Evolutionary conservation across 2,888 invertebrate species (phyloP).

Genomic region (Drosophila rellima): DNA sequence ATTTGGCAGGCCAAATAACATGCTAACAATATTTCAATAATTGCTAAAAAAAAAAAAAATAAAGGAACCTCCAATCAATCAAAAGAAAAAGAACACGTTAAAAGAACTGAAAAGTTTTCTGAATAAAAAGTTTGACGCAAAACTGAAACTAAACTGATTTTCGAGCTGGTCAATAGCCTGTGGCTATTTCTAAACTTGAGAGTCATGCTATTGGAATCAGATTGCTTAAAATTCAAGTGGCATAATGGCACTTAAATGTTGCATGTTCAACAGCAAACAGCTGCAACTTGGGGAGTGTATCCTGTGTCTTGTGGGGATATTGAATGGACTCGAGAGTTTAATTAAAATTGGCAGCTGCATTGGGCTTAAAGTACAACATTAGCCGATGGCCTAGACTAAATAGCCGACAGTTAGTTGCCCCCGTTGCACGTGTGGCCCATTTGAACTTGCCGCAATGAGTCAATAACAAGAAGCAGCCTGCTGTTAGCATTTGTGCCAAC

Average conservation of each 20-base stretch:
- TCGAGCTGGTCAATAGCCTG: not conserved
- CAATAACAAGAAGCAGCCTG: conserved; percentile 39
- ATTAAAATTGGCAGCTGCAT: conserved; percentile 64
- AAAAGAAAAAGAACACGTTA: conserved; percentile 15
- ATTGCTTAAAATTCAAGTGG: conserved; percentile 35
- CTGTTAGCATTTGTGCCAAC: conserved; percentile 37
- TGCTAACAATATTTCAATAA: conserved; percentile 64
- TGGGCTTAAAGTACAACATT: conserved; percentile 32
- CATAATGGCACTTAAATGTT: conserved; percentile 26
- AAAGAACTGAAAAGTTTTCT: conserved; percentile 1
- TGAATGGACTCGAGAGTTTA: conserved; percentile 52
- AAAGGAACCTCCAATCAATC: conserved; percentile 50
- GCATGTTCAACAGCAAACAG: conserved; percentile 12
- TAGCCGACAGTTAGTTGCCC: conserved; percentile 1
- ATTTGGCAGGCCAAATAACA: conserved; percentile 8
- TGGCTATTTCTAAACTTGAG: conserved; percentile 46
- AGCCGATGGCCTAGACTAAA: conserved; percentile 22
- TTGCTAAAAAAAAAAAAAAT: conserved; percentile 14
- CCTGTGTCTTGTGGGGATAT: conserved; percentile 10
- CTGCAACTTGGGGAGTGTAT: conserved; percentile 22
- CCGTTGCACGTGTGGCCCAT: conserved; percentile 7
- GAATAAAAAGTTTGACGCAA: not conserved
- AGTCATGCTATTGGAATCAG: conserved; percentile 4
- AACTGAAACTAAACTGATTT: conserved; percentile 1
- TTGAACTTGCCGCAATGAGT: conserved; percentile 27